Percentiles rank a stretch among this genome's conserved stretches.
Evolutionary conservation across 2,888 invertebrate genomes (phyloP).

Genomic region (Drosophila anomelani): DNA sequence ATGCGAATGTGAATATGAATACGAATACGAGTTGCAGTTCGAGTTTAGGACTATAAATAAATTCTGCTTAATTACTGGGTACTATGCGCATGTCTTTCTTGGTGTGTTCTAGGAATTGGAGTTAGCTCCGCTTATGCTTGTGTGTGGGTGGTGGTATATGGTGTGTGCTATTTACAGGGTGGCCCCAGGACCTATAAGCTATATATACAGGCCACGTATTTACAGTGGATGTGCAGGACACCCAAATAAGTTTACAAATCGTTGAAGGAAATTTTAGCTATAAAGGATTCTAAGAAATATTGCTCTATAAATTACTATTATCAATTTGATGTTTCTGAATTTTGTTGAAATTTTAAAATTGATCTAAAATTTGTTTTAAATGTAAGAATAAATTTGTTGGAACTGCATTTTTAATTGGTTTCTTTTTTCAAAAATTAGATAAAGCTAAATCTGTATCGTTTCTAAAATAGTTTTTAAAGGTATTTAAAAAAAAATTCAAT

Average conservation of each 20-base stretch:
- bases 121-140: slow-evolving; percentile 24
- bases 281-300: neutral
- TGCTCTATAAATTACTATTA: neutral
- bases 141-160: slow-evolving; percentile 8
- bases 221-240: slow-evolving; percentile 23
- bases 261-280: too few species aligned
- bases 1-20: slow-evolving; percentile 28
- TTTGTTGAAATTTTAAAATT: neutral
- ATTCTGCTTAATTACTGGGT: slow-evolving; percentile 77
- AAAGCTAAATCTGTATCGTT: too few species aligned
- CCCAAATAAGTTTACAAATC: slow-evolving; percentile 11
- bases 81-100: slow-evolving; percentile 74
- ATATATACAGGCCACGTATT: slow-evolving; percentile 37
- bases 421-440: neutral
- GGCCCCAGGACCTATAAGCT: slow-evolving; percentile 24
- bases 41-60: slow-evolving; percentile 61
- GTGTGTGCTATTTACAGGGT: slow-evolving; percentile 33
- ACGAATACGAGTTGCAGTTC: slow-evolving; percentile 37
- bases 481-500: neutral
- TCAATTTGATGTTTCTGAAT: too few species aligned
- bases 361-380: too few species aligned
- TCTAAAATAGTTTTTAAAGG: neutral
- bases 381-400: neutral
- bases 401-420: neutral
- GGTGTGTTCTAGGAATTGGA: slow-evolving; percentile 51